A percentile compares a stretch with the other conserved stretches of the same genome.
phyloP scores from a whole-genome alignment of 2,888 invertebrate species.

The Timema cristinae region DNA sequence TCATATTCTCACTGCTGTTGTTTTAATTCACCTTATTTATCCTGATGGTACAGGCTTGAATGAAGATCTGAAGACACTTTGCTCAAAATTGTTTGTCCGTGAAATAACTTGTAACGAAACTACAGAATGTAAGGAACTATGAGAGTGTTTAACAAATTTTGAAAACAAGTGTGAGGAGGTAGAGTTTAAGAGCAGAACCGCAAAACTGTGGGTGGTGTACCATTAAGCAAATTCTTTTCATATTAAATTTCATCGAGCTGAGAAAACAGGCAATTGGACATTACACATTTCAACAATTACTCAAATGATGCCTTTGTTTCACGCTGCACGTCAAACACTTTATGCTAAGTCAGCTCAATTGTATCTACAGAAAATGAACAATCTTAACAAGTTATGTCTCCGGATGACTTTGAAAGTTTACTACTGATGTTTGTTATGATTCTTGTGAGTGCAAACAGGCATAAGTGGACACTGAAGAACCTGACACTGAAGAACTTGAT shows the following conservation, averaged over 20 bases:
- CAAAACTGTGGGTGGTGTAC: neutral
- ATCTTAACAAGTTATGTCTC: neutral
- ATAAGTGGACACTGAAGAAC: neutral
- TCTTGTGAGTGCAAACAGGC: conserved; percentile 2
- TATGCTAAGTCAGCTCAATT: neutral
- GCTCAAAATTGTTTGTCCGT: neutral
- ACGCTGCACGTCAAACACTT: neutral
- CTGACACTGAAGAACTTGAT: neutral
- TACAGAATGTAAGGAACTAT: neutral
- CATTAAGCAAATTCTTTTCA: neutral
- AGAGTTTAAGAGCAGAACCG: conserved; percentile 3
- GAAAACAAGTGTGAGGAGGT: neutral
- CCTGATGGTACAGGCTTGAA: neutral
- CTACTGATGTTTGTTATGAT: conserved; percentile 3
- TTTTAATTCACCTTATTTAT: neutral
- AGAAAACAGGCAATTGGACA: neutral
- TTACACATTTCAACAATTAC: neutral
- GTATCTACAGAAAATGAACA: neutral
- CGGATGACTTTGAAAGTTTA: neutral
- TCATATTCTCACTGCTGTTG: conserved; percentile 6
- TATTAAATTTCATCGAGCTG: neutral
- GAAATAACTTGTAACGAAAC: neutral
- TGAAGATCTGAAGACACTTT: neutral
- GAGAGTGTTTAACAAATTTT: neutral
- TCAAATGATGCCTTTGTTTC: neutral